Conservation (phyloP, 2,888 invertebrate species). For the Acanthosoma haemorrhoidale region DNA sequence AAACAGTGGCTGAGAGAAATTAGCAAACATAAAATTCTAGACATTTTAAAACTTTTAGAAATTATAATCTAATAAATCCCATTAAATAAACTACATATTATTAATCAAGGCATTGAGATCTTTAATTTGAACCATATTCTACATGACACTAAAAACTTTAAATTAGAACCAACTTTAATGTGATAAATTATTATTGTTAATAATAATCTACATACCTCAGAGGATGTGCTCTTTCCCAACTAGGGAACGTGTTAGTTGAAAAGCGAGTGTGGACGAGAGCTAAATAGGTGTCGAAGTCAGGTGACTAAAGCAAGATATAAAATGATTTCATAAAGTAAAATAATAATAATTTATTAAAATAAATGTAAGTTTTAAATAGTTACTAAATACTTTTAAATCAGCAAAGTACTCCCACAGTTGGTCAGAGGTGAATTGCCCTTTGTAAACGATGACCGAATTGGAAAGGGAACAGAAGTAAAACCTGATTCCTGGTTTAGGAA, state of each 20-base stretch:
- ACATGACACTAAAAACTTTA: no score
- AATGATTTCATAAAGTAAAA: background rate
- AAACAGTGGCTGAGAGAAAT: no score
- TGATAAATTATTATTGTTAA: no score
- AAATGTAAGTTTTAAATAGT: background rate
- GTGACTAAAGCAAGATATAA: conserved; percentile 57
- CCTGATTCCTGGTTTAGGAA: conserved; percentile 76
- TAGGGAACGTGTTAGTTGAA: conserved; percentile 98
- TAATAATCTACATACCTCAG: no score
- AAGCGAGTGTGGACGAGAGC: conserved; percentile 96
- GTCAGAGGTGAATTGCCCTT: conserved; percentile 92
- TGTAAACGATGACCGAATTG: conserved; percentile 86
- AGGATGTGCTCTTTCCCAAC: conserved; percentile 98
- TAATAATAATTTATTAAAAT: background rate
- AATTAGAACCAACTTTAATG: no score
- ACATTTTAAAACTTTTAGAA: no score
- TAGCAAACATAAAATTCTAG: no score
- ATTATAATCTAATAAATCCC: no score
- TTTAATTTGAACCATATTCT: no score
- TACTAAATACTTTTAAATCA: conserved; percentile 53
- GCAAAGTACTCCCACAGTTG: conserved; percentile 78
- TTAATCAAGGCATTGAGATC: no score
- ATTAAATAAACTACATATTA: no score
- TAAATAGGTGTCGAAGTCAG: conserved; percentile 86
- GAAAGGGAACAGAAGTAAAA: conserved; percentile 97